Evolutionary conservation across 2,797 vertebrate genomes (phyloP).

Genomic region (Calcarius lapponicus): DNA sequence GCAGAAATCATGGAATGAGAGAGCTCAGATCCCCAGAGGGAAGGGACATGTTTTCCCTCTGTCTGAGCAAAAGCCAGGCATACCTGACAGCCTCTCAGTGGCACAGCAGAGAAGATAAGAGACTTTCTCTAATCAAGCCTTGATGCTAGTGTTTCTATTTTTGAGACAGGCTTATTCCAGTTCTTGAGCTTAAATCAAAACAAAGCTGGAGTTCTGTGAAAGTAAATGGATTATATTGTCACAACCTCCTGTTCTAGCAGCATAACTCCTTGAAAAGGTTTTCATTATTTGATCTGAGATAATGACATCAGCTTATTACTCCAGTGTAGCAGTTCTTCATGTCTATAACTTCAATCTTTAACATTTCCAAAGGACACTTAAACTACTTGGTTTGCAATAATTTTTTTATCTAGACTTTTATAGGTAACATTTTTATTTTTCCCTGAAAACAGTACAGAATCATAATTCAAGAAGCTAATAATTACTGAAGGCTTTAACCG

Average conservation of each 20-base stretch:
- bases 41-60: not conserved
- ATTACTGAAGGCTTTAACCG: not conserved
- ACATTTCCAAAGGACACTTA: constrained; percentile 43
- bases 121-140: constrained; percentile 16
- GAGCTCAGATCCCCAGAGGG: not conserved
- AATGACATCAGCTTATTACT: constrained; percentile 51
- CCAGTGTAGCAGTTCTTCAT: not conserved
- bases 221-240: constrained; percentile 46
- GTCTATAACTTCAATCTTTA: constrained; percentile 34
- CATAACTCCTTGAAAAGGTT: constrained; percentile 30
- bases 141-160: constrained; percentile 30
- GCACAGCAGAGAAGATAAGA: not conserved
- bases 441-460: not conserved
- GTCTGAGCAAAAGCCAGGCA: not conserved
- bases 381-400: constrained; percentile 14
- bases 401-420: not conserved
- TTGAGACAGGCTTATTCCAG: constrained; percentile 30
- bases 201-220: constrained; percentile 29
- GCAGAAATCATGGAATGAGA: not conserved
- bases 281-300: constrained; percentile 41
- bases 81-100: not conserved
- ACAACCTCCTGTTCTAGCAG: constrained; percentile 13
- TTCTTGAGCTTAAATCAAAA: constrained; percentile 53
- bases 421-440: constrained; percentile 46
- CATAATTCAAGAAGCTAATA: constrained; percentile 3